A percentile compares a stretch with the other conserved stretches of the same genome.
These are phyloP conservation scores for Acanthurus tractus DNA, from an alignment of 2,797 vertebrate species.

Conservation along the genomic window DNA sequence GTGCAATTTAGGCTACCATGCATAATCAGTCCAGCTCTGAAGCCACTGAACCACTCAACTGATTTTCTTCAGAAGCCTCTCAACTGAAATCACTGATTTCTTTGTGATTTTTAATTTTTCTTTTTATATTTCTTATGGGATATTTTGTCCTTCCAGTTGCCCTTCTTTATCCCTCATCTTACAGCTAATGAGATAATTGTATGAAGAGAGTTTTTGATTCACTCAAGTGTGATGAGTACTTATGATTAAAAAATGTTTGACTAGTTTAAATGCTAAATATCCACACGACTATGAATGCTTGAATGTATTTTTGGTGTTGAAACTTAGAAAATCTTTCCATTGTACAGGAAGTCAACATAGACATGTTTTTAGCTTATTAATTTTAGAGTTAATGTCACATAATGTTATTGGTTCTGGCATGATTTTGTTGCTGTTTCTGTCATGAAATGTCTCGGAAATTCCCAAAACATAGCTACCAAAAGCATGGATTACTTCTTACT, in stretches of 20 bases:
- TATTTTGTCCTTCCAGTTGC: background rate
- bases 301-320: background rate
- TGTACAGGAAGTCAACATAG: background rate
- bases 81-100: background rate
- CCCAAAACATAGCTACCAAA: too few species aligned
- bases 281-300: too few species aligned
- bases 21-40: slow-evolving; percentile 52
- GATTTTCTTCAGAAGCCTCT: slow-evolving; percentile 34
- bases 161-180: background rate
- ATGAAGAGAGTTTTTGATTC: slow-evolving; percentile 4
- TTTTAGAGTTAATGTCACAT: background rate
- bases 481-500: too few species aligned
- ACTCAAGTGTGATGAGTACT: background rate
- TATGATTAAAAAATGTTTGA: background rate
- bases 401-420: background rate
- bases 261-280: too few species aligned
- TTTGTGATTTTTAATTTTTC: background rate
- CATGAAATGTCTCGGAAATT: too few species aligned
- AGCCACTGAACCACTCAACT: slow-evolving; percentile 22
- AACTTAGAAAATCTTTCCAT: background rate
- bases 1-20: slow-evolving; percentile 32
- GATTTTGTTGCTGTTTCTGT: background rate
- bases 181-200: slow-evolving; percentile 12
- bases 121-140: too few species aligned
- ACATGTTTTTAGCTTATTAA: too few species aligned